Evolutionary conservation across 2,797 vertebrate species (phyloP).

Genomic region (Syncerus caffer): DNA sequence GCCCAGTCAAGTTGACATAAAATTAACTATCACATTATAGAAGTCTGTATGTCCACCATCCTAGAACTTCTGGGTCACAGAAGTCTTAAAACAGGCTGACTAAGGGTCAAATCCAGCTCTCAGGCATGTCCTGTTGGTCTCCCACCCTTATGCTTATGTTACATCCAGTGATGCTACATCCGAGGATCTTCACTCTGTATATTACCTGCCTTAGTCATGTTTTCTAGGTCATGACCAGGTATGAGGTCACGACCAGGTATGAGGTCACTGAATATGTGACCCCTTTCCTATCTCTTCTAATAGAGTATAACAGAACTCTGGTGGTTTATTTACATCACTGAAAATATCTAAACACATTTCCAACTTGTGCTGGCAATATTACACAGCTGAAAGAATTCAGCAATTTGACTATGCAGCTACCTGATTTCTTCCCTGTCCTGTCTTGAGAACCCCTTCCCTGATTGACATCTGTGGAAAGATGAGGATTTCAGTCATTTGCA

Average conservation of each 20-base stretch:
- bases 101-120: neutral
- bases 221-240: neutral
- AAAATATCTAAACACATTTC: neutral
- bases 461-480: neutral
- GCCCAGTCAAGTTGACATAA: neutral
- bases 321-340: neutral
- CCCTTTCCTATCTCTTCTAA: neutral
- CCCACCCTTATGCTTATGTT: rapidly evolving
- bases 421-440: neutral
- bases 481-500: neutral
- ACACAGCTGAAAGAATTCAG: neutral
- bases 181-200: neutral
- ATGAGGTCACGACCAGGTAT: neutral
- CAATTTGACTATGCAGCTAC: neutral
- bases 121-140: neutral
- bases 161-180: neutral
- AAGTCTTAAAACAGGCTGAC: neutral
- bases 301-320: neutral
- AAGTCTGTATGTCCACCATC: neutral
- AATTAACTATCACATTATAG: neutral
- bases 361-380: neutral
- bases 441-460: neutral
- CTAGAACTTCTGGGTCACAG: neutral
- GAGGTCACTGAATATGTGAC: neutral
- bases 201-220: neutral